Evolutionary conservation across 2,888 invertebrate species (phyloP).

Genomic region (Alsophila aescularia): DNA sequence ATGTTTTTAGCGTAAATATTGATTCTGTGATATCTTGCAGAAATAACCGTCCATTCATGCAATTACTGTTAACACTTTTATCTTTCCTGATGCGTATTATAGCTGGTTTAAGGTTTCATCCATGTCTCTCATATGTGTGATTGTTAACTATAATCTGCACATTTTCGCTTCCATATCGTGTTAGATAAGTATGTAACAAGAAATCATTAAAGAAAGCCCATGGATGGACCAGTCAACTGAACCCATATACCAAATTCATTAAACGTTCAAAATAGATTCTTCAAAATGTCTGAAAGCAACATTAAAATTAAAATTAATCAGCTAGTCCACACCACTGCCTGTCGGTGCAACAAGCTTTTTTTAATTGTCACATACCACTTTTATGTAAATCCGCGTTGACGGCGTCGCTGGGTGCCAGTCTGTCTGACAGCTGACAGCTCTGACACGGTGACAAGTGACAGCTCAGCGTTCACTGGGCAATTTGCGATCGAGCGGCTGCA

Average conservation of each 20-base stretch:
- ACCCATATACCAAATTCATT: background rate
- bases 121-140: no score
- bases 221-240: no score
- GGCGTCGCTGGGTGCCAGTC: constrained; percentile 61
- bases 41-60: no score
- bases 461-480: constrained; percentile 67
- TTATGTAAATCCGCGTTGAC: constrained; percentile 75
- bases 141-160: no score
- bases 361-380: constrained; percentile 73
- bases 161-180: no score
- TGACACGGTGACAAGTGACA: constrained; percentile 74
- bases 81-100: no score
- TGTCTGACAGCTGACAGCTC: constrained; percentile 62
- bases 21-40: no score
- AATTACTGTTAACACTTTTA: no score
- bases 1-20: no score
- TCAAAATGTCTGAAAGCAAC: background rate
- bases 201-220: no score
- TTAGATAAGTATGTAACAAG: no score
- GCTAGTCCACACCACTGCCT: constrained; percentile 7
- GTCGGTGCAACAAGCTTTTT: constrained; percentile 56
- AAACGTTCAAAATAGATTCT: background rate
- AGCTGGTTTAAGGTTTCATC: no score
- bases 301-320: constrained; percentile 32
- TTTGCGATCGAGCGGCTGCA: constrained; percentile 65